Conservation (phyloP, 1,140 invertebrate species). For the Sinonovacula constricta region DNA sequence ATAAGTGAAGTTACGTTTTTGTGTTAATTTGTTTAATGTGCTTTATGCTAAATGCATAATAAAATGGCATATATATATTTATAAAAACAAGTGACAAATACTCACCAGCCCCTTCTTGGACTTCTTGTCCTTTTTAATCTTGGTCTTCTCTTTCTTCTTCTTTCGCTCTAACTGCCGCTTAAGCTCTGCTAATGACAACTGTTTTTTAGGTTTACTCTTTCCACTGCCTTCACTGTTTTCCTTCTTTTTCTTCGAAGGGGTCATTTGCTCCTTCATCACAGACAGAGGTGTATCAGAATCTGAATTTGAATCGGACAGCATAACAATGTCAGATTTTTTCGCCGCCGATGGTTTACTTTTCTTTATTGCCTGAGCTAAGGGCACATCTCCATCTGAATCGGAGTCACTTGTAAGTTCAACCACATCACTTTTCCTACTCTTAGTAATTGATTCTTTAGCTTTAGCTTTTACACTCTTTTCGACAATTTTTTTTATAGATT, state of each 20-base stretch:
- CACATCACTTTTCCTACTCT: slow-evolving; percentile 27
- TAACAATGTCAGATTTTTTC: neutral
- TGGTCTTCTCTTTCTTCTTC: slow-evolving; percentile 48
- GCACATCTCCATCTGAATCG: slow-evolving; percentile 10
- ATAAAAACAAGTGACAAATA: neutral
- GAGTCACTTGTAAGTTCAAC: slow-evolving; percentile 34
- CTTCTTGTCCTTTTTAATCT: slow-evolving; percentile 43
- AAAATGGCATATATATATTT: neutral
- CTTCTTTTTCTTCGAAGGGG: slow-evolving; percentile 27
- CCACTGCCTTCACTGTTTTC: slow-evolving; percentile 8
- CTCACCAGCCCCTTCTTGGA: slow-evolving; percentile 49
- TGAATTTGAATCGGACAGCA: slow-evolving; percentile 18
- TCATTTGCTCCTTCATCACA: slow-evolving; percentile 28
- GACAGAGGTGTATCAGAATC: slow-evolving; percentile 42
- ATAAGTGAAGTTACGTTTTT: too few relatives aligned
- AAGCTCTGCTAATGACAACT: slow-evolving; percentile 42
- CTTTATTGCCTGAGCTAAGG: too few relatives aligned
- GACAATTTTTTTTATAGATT: slow-evolving; percentile 51
- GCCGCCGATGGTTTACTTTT: too few relatives aligned
- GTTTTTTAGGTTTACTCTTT: slow-evolving; percentile 34
- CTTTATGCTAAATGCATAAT: neutral
- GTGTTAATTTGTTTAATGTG: neutral
- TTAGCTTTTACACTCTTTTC: slow-evolving; percentile 37
- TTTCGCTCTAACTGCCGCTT: slow-evolving; percentile 56
- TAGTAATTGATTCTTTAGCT: slow-evolving; percentile 14